phyloP scores from a whole-genome alignment of 53 echinoderm and acorn worm species.

The Paracentrotus lividus region DNA sequence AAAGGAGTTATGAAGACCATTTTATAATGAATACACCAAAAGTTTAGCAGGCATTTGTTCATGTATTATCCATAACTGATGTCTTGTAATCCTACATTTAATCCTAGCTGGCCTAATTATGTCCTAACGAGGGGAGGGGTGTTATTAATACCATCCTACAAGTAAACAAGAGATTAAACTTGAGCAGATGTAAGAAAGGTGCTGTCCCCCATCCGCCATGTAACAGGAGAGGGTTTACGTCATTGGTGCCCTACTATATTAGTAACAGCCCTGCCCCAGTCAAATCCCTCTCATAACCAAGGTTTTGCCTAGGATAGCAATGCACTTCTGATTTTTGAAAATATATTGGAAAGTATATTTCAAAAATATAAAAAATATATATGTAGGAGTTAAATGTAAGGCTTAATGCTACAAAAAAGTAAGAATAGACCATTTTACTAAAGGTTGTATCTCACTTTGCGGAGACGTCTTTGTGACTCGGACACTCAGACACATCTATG shows the following conservation, averaged over 20 bases:
- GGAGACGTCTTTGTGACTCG: too few relatives aligned
- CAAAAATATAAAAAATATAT: too few relatives aligned
- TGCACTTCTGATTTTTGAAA: too few relatives aligned
- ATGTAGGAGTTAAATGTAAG: too few relatives aligned
- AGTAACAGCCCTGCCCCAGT: neutral
- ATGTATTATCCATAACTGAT: neutral
- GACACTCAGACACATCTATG: too few relatives aligned
- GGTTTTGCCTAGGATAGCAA: neutral
- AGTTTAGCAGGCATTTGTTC: neutral
- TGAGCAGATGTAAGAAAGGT: slow-evolving; percentile 36
- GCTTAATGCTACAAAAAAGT: too few relatives aligned
- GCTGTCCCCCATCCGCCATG: neutral
- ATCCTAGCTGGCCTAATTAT: slow-evolving; percentile 35
- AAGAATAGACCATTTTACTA: too few relatives aligned
- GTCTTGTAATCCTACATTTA: neutral
- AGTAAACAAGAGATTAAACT: slow-evolving; percentile 42
- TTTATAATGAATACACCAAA: neutral
- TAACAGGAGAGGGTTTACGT: slow-evolving; percentile 6
- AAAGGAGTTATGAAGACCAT: neutral
- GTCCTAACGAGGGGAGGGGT: neutral
- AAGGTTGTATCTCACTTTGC: too few relatives aligned
- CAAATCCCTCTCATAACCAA: neutral
- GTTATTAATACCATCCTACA: slow-evolving; percentile 9
- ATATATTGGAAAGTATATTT: too few relatives aligned
- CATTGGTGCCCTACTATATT: neutral